Percentiles rank a stretch among this genome's conserved stretches.
Conservation (phyloP, 2,888 invertebrate genomes). For the Pecten maximus region DNA sequence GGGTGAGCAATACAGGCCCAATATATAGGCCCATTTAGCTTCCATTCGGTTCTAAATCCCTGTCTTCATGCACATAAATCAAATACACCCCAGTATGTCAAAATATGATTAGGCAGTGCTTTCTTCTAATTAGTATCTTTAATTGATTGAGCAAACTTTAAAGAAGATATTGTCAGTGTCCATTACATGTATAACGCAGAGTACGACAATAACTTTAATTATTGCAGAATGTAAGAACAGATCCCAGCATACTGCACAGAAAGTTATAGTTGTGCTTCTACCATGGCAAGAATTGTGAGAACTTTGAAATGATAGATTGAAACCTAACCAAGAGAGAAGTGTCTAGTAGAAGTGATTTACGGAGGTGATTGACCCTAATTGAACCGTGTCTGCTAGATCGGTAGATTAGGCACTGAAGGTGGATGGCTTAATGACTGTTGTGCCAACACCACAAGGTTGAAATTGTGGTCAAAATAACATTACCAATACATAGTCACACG, state of each 20-base stretch:
- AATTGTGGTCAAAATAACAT: conserved; percentile 27
- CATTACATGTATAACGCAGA: no score
- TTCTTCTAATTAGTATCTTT: no score
- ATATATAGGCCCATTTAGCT: no score
- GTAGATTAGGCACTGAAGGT: conserved; percentile 23
- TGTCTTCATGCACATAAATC: no score
- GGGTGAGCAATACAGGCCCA: no score
- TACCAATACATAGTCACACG: neutral
- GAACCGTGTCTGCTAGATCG: neutral
- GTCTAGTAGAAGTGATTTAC: conserved; percentile 18
- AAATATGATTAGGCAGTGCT: no score
- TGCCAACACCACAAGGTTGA: conserved; percentile 25
- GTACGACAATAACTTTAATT: neutral
- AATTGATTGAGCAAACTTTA: no score
- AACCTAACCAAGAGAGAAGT: neutral
- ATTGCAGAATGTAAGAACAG: neutral
- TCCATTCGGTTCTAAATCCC: no score
- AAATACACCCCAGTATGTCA: no score
- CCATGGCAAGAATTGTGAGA: neutral
- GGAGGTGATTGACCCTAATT: conserved; percentile 7
- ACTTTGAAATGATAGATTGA: conserved; percentile 4
- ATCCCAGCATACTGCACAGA: neutral
- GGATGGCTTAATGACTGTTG: neutral
- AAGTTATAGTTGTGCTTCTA: neutral
- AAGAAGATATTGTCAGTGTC: no score